Percentiles rank a stretch among this genome's conserved stretches.
These are phyloP conservation scores for Abramis brama DNA, from an alignment of 2,113 vertebrate species.

Conservation along the genomic window DNA sequence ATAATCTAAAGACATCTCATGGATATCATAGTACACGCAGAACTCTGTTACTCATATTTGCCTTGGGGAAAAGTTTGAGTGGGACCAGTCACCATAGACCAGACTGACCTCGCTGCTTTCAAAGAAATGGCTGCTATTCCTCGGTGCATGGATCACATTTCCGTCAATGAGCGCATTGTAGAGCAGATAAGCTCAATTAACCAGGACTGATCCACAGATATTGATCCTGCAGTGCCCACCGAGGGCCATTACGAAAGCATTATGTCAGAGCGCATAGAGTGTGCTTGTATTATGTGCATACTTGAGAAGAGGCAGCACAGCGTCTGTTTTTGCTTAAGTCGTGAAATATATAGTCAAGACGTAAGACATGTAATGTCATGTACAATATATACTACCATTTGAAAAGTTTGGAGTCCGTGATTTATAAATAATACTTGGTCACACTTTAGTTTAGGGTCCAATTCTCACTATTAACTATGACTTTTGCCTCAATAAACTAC, in stretches of 20 bases:
- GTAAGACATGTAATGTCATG: too few species aligned
- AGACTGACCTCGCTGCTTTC: conserved; percentile 22
- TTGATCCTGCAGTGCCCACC: conserved; percentile 28
- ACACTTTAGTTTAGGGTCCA: too few species aligned
- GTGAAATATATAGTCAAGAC: background rate
- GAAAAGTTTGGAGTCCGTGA: too few species aligned
- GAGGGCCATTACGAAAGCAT: conserved; percentile 12
- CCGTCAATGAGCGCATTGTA: background rate
- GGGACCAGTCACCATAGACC: conserved; percentile 6
- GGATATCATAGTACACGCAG: conserved; percentile 8
- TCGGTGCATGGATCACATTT: conserved; percentile 24
- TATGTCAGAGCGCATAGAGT: background rate
- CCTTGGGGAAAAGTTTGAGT: conserved; percentile 12
- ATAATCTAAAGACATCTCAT: conserved; percentile 5
- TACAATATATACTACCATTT: too few species aligned
- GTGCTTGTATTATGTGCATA: background rate
- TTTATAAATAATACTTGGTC: too few species aligned
- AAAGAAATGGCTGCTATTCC: conserved; percentile 31
- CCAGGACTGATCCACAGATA: conserved; percentile 30
- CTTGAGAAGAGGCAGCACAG: background rate
- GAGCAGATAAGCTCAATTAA: conserved; percentile 52
- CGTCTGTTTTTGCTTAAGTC: background rate
- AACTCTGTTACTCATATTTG: conserved; percentile 21
- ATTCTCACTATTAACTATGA: too few species aligned
- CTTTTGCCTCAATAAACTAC: too few species aligned